Evolutionary conservation across 2,888 invertebrate species (phyloP), one percentile per base, ranked within the genome.

Genomic region (Orthonychiurus folsomi): DNA sequence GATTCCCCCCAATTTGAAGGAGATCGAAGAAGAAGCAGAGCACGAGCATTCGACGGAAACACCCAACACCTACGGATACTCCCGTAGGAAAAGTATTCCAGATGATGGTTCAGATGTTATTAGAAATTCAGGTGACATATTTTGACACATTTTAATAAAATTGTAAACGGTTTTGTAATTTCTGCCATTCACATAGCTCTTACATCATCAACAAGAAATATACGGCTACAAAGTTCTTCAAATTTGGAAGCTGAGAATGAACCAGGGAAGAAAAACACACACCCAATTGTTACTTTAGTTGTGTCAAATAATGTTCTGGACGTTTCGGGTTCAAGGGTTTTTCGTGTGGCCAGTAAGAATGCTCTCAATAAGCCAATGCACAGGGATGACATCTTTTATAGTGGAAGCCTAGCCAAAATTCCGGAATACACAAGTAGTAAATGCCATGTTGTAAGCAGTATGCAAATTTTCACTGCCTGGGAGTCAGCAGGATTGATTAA

Each of bases 341-440:
- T 81, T 1, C 73, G 82, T 20, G 75, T 72, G 21, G 61, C 66
- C 3, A 68, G 65, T 26, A 66, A 57, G 28, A 63, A 56, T n/a
- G 64, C 66, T 56, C 73, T 75, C 1, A 75, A 76, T 37, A 81
- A 91, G 59, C 93, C 93, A 1, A 80, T 93, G 75, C 91, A 92
- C 78, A 82, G 91, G 73, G 91, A 91, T 73, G 94, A 94, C 75
- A 92, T 93, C 68, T 93, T 94, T 82, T 94, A 92, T 76, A 86
- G 86, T 2, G 92, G 89, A 15, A 93, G 92, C 66, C 80, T 93
- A 66, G 83, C 84, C n/a, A 82, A 91, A 70, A 80, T 94, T 60
- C 89, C 91, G 0, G 89, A 93, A 75, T 93, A 92, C 76, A 66
- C 65, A n/a, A 59, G 64, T 15, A 67, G 63, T 56, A 5, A 5